These are phyloP conservation scores for Wasmannia auropunctata DNA, from an alignment of 1,140 invertebrate species.

Conservation along the genomic window DNA sequence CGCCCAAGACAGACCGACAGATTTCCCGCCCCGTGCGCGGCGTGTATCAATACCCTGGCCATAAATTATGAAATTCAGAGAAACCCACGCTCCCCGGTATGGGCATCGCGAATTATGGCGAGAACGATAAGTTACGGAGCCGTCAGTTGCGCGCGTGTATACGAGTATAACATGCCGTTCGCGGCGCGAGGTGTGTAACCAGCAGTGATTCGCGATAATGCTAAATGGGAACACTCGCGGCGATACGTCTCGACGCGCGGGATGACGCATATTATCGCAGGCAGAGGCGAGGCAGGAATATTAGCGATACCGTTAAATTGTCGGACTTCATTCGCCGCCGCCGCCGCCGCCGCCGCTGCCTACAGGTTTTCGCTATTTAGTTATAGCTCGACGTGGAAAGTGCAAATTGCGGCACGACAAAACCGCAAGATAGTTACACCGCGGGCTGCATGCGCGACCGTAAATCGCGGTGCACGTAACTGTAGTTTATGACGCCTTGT, in stretches of 20 bases:
- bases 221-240: constrained; percentile 33
- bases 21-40: not conserved
- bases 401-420: constrained; percentile 44
- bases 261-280: not conserved
- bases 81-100: not conserved
- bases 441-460: constrained; percentile 7
- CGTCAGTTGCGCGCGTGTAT: not conserved
- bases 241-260: not conserved
- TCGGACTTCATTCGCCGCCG: not conserved
- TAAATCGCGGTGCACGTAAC: constrained; percentile 37
- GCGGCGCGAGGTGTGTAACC: not conserved
- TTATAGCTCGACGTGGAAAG: constrained; percentile 30
- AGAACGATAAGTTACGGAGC: constrained; percentile 16
- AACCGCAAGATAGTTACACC: constrained; percentile 23
- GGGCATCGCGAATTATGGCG: constrained; percentile 44
- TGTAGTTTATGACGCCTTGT: constrained; percentile 38
- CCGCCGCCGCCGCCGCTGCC: constrained; percentile 21
- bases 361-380: constrained; percentile 23
- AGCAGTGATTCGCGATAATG: constrained; percentile 42
- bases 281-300: not conserved
- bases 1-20: not conserved
- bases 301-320: constrained; percentile 42
- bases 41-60: not conserved
- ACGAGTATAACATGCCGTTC: not conserved
- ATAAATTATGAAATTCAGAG: constrained; percentile 47